phyloP scores from a whole-genome alignment of 2,797 vertebrate species.

The Odontamblyopus rebecca region DNA sequence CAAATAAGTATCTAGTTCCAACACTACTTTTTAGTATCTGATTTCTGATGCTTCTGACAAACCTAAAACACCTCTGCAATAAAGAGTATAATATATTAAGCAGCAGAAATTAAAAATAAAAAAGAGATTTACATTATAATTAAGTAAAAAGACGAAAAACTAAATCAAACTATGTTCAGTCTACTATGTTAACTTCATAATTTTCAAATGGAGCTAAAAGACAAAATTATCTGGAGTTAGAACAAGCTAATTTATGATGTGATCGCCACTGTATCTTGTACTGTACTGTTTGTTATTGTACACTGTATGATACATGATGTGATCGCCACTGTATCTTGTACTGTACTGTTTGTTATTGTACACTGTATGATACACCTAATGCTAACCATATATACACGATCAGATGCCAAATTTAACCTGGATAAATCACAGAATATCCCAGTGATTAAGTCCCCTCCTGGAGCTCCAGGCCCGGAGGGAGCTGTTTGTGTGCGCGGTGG shows the following conservation, averaged over 20 bases:
- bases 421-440: background rate
- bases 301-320: background rate
- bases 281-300: background rate
- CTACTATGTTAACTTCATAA: too few relatives aligned
- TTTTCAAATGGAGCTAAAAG: too few relatives aligned
- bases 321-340: background rate
- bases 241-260: background rate
- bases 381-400: background rate
- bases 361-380: background rate
- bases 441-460: background rate
- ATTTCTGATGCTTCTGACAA: too few relatives aligned
- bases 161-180: too few relatives aligned
- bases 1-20: too few relatives aligned
- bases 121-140: too few relatives aligned
- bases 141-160: too few relatives aligned
- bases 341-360: background rate
- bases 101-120: too few relatives aligned
- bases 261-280: background rate
- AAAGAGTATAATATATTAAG: too few relatives aligned
- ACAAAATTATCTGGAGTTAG: too few relatives aligned
- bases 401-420: background rate
- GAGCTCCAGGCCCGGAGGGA: background rate
- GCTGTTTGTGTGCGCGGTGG: slow-evolving; percentile 14
- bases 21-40: too few relatives aligned
- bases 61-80: too few relatives aligned